Conservation (phyloP, 1,140 invertebrate species). For the Papilio machaon region DNA sequence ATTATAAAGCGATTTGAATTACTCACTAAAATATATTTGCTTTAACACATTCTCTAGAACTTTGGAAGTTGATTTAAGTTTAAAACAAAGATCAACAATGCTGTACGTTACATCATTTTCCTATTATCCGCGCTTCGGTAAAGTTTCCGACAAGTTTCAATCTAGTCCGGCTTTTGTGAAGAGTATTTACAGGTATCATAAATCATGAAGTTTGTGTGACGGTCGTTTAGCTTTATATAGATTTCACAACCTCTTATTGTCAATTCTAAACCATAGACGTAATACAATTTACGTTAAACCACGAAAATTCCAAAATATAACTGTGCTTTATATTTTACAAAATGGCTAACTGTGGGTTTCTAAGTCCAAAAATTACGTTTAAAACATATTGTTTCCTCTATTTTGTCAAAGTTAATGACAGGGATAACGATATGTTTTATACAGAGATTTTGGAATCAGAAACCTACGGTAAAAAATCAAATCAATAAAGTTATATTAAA, state of each 20-base stretch:
- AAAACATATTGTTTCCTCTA: too few species aligned
- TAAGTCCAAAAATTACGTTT: too few species aligned
- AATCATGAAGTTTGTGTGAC: slow-evolving; percentile 17
- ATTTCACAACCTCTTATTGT: background rate
- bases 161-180: slow-evolving; percentile 19
- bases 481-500: too few species aligned
- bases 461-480: too few species aligned
- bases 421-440: too few species aligned
- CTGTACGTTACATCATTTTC: slow-evolving; percentile 29
- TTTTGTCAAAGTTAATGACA: too few species aligned
- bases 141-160: slow-evolving; percentile 23
- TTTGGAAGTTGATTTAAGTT: slow-evolving; percentile 21
- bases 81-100: slow-evolving; percentile 20
- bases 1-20: slow-evolving; percentile 18
- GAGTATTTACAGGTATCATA: slow-evolving; percentile 11
- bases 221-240: background rate
- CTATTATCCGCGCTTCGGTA: slow-evolving; percentile 32
- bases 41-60: slow-evolving; percentile 30
- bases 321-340: too few species aligned
- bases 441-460: too few species aligned
- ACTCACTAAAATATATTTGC: slow-evolving; percentile 3
- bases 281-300: too few species aligned
- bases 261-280: too few species aligned
- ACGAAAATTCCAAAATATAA: too few species aligned
- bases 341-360: too few species aligned